Conservation (phyloP, 2,888 invertebrate genomes). For the Drosophila buzzatii region DNA sequence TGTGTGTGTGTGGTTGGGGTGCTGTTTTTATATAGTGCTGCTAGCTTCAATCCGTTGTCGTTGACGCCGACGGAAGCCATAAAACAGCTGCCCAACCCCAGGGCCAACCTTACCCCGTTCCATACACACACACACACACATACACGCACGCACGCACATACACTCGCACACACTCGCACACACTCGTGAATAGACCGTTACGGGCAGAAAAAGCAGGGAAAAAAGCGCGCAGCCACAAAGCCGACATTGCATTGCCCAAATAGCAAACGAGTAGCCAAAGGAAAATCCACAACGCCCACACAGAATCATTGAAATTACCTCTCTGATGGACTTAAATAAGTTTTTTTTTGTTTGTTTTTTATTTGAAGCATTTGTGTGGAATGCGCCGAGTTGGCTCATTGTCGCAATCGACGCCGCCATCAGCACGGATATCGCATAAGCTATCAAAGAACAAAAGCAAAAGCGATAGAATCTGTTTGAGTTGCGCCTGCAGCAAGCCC, state of each 20-base stretch:
- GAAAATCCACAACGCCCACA: conserved; percentile 16
- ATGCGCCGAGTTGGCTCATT: conserved; percentile 19
- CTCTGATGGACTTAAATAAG: conserved; percentile 45
- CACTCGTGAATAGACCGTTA: conserved; percentile 32
- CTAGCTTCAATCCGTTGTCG: conserved; percentile 59
- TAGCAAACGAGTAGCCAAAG: conserved; percentile 3
- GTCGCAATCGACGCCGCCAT: conserved; percentile 9
- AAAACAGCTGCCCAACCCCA: conserved; percentile 39
- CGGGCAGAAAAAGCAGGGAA: conserved; percentile 18
- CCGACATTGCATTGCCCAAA: conserved; percentile 68
- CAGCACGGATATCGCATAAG: conserved; percentile 8
- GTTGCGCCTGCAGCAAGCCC: background rate
- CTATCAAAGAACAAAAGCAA: conserved; percentile 7
- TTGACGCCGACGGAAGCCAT: conserved; percentile 69
- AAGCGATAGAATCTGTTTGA: background rate
- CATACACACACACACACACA: conserved; percentile 8
- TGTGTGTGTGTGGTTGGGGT: conserved; percentile 18
- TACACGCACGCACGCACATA: conserved; percentile 4
- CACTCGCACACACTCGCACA: conserved; percentile 6
- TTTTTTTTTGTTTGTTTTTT: conserved; percentile 3
- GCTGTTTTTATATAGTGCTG: conserved; percentile 58
- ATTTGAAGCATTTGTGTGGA: conserved; percentile 26
- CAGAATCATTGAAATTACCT: conserved; percentile 53
- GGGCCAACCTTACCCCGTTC: conserved; percentile 8
- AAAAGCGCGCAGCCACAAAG: conserved; percentile 63